phyloP scores from a whole-genome alignment of 2,888 invertebrate genomes.

The Ganaspis brasiliensis region DNA sequence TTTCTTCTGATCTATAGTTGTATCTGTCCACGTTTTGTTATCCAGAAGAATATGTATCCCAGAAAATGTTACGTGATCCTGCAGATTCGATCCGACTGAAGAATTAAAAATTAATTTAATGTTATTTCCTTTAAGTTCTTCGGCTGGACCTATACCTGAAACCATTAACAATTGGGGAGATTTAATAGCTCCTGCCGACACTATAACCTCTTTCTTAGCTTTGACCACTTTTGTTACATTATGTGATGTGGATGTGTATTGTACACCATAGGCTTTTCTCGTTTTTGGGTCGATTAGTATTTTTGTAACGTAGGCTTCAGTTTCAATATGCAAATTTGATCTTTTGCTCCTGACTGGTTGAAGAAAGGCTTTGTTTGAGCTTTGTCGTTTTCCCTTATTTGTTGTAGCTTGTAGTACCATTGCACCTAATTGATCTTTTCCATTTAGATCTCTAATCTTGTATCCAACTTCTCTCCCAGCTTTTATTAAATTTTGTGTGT shows the following conservation, averaged over 20 bases:
- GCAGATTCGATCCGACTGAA: slow-evolving; percentile 91
- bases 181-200: slow-evolving; percentile 92
- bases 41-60: slow-evolving; percentile 77
- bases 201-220: slow-evolving; percentile 88
- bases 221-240: slow-evolving; percentile 83
- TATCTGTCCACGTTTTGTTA: slow-evolving; percentile 66
- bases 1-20: slow-evolving; percentile 70
- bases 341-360: slow-evolving; percentile 62
- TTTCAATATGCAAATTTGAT: slow-evolving; percentile 26
- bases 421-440: slow-evolving; percentile 83
- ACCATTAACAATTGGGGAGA: slow-evolving; percentile 94
- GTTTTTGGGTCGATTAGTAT: slow-evolving; percentile 86
- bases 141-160: slow-evolving; percentile 89
- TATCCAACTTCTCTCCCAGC: slow-evolving; percentile 85
- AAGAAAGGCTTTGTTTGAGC: slow-evolving; percentile 29
- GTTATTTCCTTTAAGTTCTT: slow-evolving; percentile 87
- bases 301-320: slow-evolving; percentile 86
- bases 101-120: slow-evolving; percentile 87
- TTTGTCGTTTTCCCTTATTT: slow-evolving; percentile 11
- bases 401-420: slow-evolving; percentile 82
- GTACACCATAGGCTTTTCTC: slow-evolving; percentile 88
- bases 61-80: slow-evolving; percentile 87
- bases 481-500: slow-evolving; percentile 82
- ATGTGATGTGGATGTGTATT: slow-evolving; percentile 84
- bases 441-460: slow-evolving; percentile 83